Percentiles rank a stretch among this genome's conserved stretches.
Conservation (phyloP, 2,888 invertebrate species). For the Lithophane leautieri region DNA sequence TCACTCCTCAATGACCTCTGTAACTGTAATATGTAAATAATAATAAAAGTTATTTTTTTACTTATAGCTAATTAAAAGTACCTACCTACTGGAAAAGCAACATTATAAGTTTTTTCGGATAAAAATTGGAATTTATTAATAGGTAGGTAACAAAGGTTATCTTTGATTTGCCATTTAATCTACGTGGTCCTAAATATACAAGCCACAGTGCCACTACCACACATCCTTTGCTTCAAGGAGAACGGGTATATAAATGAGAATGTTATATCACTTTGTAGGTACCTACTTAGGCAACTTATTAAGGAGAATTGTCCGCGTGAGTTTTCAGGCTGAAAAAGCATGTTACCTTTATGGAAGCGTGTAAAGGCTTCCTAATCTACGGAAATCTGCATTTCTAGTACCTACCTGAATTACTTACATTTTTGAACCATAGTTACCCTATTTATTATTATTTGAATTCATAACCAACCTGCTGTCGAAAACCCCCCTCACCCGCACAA, state of each 20-base stretch:
- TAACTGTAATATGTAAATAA: too few relatives aligned
- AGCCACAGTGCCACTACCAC: slow-evolving; percentile 7
- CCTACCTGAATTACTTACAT: too few relatives aligned
- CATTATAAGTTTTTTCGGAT: background rate
- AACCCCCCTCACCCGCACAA: too few relatives aligned
- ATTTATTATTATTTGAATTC: too few relatives aligned
- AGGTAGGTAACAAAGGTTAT: slow-evolving; percentile 12
- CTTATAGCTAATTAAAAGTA: too few relatives aligned
- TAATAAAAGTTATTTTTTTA: too few relatives aligned
- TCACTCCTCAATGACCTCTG: too few relatives aligned
- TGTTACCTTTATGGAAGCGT: background rate
- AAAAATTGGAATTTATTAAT: background rate
- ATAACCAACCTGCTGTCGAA: too few relatives aligned
- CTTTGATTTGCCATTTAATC: slow-evolving; percentile 29
- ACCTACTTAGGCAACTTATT: background rate
- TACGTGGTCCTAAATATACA: slow-evolving; percentile 60
- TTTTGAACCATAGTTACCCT: too few relatives aligned
- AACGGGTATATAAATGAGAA: slow-evolving; percentile 24
- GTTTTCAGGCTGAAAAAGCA: background rate
- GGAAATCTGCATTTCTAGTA: too few relatives aligned
- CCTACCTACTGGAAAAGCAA: too few relatives aligned
- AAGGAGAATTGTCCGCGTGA: slow-evolving; percentile 4
- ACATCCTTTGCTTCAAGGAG: slow-evolving; percentile 17
- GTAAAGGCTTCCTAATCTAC: too few relatives aligned
- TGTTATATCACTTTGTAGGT: slow-evolving; percentile 20